phyloP scores from a whole-genome alignment of 2,888 invertebrate genomes.

The Ephialtes manifestator region DNA sequence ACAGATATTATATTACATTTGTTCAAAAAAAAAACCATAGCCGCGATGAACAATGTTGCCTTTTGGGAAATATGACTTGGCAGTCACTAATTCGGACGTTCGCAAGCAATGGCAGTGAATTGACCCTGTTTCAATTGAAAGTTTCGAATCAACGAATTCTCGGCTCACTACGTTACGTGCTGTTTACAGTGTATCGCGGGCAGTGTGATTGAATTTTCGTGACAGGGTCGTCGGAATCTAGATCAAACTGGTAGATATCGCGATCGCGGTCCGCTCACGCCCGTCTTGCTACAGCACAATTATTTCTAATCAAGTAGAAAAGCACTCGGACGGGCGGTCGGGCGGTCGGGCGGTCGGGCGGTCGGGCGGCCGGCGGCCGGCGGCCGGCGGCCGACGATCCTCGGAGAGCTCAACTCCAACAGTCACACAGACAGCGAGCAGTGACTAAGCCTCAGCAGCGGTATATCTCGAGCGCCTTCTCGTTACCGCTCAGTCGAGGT shows the following conservation, averaged over 20 bases:
- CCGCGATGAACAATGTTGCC: too few relatives aligned
- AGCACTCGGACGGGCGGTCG: slow-evolving; percentile 33
- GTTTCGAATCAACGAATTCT: slow-evolving; percentile 78
- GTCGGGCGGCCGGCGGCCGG: too few relatives aligned
- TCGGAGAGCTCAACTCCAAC: slow-evolving; percentile 10
- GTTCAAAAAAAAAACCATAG: too few relatives aligned
- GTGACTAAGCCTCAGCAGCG: slow-evolving; percentile 63
- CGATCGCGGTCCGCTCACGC: slow-evolving; percentile 42
- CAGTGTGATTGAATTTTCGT: slow-evolving; percentile 60
- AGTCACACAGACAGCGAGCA: slow-evolving; percentile 22
- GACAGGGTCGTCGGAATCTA: slow-evolving; percentile 52
- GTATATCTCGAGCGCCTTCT: slow-evolving; percentile 63
- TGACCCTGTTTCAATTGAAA: slow-evolving; percentile 74
- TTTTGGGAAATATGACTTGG: background rate
- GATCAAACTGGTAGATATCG: slow-evolving; percentile 47
- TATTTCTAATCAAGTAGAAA: slow-evolving; percentile 73
- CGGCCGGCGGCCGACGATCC: background rate
- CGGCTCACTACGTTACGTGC: slow-evolving; percentile 37
- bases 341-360: background rate
- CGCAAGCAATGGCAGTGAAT: slow-evolving; percentile 22
- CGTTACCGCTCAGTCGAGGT: slow-evolving; percentile 72
- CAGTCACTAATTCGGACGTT: background rate
- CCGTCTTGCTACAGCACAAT: slow-evolving; percentile 60
- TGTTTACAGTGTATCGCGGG: background rate
- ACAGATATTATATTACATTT: too few relatives aligned